Evolutionary conservation across 2,113 vertebrate species (phyloP), one percentile per base, ranked within the genome.

Genomic region (Upupa epops): DNA sequence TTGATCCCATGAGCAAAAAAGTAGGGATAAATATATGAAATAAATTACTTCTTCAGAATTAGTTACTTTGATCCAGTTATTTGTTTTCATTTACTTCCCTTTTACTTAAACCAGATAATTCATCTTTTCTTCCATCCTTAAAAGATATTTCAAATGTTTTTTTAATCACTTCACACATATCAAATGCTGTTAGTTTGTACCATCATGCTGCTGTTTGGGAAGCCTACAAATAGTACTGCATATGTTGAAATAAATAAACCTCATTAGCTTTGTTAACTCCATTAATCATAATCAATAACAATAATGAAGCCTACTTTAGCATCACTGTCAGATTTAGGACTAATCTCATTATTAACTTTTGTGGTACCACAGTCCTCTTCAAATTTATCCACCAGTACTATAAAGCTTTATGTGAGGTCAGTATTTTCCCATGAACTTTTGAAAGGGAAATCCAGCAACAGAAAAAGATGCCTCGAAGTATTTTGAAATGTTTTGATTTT

Each of bases 201-300:
- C 7, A 74, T 76, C 22, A 25, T 86, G 71, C 36, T 88, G 81
- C 42, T 86, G 24, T 71, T 91, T 75, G 49, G 49, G 52, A 92
- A 92, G 54, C 8, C 76, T 93, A 56, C 37, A 73, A 90, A 91
- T 59, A 61, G n/a, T 69, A 71, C 58, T 79, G 73, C 68, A 86
- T 63, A 32, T 18, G 70, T 16, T 81, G 75, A 94, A 94, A 71
- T 92, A 96, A 96, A 94, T 69, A 97, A 94, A 95, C 21, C 26
- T 95, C 79, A 93, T 94, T 94, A 90, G 36, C 52, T 92, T 91
- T 94, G 76, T 93, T 94, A 94, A 89, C 63, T 84, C 31, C 59
- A 78, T 92, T 91, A 92, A 93, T 92, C 77, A 85, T 26, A 59
- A 52, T 92, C 92, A 92, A 59, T 89, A 92, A 63, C 51, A 31